phyloP scores from a whole-genome alignment of 2,888 invertebrate genomes.

The Fragum whitleyi region DNA sequence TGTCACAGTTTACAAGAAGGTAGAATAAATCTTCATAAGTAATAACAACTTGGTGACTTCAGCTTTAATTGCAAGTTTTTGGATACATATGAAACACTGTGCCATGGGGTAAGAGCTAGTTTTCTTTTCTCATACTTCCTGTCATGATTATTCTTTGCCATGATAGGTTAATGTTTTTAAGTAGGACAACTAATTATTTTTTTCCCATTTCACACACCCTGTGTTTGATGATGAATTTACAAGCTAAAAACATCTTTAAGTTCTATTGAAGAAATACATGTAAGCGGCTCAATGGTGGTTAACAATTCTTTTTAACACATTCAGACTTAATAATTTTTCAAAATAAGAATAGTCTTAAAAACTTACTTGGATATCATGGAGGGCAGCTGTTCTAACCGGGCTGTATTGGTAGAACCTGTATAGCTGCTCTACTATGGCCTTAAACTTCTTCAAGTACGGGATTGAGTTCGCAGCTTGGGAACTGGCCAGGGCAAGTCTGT shows the following conservation, averaged over 20 bases:
- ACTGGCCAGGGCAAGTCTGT: constrained; percentile 48
- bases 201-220: no score
- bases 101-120: background rate
- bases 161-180: no score
- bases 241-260: background rate
- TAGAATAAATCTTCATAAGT: no score
- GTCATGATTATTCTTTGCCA: background rate
- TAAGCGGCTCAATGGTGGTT: background rate
- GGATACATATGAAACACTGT: no score
- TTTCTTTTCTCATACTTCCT: background rate
- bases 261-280: background rate
- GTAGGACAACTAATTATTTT: no score
- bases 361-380: constrained; percentile 36
- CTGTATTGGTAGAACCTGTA: constrained; percentile 47
- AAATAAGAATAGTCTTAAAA: background rate
- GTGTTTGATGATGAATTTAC: no score
- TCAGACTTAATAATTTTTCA: background rate
- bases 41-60: no score
- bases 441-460: constrained; percentile 40
- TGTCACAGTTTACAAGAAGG: background rate
- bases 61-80: no score
- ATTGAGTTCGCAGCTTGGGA: constrained; percentile 35
- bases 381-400: constrained; percentile 38
- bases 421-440: constrained; percentile 47
- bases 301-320: background rate